phyloP scores from a whole-genome alignment of 2,113 vertebrate species.

The Gambusia affinis region DNA sequence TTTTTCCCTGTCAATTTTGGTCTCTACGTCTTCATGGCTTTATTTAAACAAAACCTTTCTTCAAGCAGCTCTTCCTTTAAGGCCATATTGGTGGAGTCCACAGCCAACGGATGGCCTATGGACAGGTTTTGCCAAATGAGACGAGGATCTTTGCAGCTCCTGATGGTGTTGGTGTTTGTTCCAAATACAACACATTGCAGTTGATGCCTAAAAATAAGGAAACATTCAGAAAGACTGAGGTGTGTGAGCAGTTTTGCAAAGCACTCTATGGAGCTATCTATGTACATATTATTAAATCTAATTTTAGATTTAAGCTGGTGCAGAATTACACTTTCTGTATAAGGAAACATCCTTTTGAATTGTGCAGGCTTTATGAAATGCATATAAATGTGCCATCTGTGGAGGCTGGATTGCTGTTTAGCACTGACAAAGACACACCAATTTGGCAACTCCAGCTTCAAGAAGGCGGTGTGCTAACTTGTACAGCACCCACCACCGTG shows the following conservation, averaged over 20 bases:
- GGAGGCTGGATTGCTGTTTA: constrained; percentile 37
- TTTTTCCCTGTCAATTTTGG: not conserved
- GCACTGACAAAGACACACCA: constrained; percentile 20
- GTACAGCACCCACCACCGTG: constrained; percentile 7
- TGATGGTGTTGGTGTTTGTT: no score
- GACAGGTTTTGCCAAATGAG: no score
- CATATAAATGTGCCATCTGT: constrained; percentile 50
- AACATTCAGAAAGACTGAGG: not conserved
- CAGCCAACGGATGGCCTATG: no score
- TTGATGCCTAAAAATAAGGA: not conserved
- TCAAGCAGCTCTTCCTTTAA: not conserved
- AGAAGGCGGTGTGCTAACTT: constrained; percentile 22
- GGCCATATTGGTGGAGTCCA: not conserved
- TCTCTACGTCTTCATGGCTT: not conserved
- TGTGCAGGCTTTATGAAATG: constrained; percentile 34
- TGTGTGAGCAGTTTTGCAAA: not conserved
- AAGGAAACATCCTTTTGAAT: constrained; percentile 13
- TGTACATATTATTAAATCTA: not conserved
- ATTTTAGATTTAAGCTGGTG: constrained; percentile 21
- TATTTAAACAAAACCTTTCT: not conserved
- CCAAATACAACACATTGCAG: not conserved
- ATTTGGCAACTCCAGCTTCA: constrained; percentile 15
- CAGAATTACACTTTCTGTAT: constrained; percentile 24
- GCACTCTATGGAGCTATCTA: not conserved
- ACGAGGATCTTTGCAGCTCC: no score